phyloP scores from a whole-genome alignment of 2,113 vertebrate species.

The Barbus barbus region DNA sequence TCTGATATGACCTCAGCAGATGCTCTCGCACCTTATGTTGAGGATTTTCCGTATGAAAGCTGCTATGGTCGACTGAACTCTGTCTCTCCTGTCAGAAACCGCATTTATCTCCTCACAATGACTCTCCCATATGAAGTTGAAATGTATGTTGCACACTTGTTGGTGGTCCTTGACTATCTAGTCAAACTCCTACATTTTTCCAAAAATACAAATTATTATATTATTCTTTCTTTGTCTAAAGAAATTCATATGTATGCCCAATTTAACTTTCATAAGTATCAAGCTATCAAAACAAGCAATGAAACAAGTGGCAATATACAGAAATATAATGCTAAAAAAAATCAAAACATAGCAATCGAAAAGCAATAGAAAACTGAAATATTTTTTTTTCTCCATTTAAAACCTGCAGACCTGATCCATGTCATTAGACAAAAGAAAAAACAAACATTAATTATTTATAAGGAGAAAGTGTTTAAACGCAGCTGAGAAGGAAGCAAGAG shows the following conservation, averaged over 20 bases:
- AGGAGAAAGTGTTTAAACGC: conserved; percentile 61
- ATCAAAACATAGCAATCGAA: background rate
- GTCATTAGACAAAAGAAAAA: conserved; percentile 67
- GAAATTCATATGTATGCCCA: background rate
- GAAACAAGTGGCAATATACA: background rate
- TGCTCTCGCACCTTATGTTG: conserved; percentile 11
- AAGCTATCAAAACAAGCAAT: background rate
- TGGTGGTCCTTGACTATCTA: no score
- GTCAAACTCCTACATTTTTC: no score
- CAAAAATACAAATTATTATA: background rate
- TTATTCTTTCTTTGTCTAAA: background rate
- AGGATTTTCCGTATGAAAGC: conserved; percentile 41
- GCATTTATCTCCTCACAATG: conserved; percentile 62
- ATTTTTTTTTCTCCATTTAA: conserved; percentile 56
- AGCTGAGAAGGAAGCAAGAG: conserved; percentile 40
- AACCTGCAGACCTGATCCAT: conserved; percentile 69
- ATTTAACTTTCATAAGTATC: background rate
- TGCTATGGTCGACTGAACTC: conserved; percentile 62
- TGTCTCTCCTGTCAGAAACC: conserved; percentile 64
- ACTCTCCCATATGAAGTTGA: conserved; percentile 73
- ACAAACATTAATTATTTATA: conserved; percentile 71
- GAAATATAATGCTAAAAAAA: background rate
- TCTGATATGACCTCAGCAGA: conserved; percentile 50
- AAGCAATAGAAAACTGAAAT: conserved; percentile 15
- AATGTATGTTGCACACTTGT: no score